A percentile compares a stretch with the other conserved stretches of the same genome.
These are phyloP conservation scores for Cervus canadensis DNA, from an alignment of 2,113 vertebrate species.

Conservation along the genomic window DNA sequence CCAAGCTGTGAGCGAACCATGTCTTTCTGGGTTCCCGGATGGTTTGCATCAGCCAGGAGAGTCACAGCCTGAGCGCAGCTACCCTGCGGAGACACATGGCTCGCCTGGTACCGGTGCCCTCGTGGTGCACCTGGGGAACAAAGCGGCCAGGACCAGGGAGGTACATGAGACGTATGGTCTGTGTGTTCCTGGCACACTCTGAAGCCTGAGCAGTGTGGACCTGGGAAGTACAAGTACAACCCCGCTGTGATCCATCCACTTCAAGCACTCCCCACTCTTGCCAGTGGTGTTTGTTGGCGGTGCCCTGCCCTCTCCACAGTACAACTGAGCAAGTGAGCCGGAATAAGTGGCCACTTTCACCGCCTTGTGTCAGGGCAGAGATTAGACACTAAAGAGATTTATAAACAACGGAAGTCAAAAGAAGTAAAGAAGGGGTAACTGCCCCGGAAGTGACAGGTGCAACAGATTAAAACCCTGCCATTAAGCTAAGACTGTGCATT, in stretches of 20 bases:
- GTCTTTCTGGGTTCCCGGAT: not conserved
- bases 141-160: not conserved
- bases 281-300: not conserved
- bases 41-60: not conserved
- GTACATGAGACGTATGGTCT: not conserved
- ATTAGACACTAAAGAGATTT: not conserved
- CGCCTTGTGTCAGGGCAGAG: not conserved
- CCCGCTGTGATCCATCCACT: not conserved
- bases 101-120: not conserved
- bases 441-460: not conserved
- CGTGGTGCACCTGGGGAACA: not conserved
- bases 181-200: not conserved
- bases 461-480: not conserved
- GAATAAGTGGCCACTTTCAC: not conserved
- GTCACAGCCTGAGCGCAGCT: not conserved
- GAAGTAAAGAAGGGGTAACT: not conserved
- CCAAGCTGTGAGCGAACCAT: not conserved
- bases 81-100: not conserved
- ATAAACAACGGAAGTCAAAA: not conserved
- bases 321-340: not conserved
- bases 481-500: not conserved
- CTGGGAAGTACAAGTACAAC: not conserved
- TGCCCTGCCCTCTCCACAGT: rapidly evolving
- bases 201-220: not conserved
- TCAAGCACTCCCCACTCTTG: not conserved